These are phyloP conservation scores for Tapirus terrestris DNA, from an alignment of 2,113 vertebrate genomes.

Conservation along the genomic window DNA sequence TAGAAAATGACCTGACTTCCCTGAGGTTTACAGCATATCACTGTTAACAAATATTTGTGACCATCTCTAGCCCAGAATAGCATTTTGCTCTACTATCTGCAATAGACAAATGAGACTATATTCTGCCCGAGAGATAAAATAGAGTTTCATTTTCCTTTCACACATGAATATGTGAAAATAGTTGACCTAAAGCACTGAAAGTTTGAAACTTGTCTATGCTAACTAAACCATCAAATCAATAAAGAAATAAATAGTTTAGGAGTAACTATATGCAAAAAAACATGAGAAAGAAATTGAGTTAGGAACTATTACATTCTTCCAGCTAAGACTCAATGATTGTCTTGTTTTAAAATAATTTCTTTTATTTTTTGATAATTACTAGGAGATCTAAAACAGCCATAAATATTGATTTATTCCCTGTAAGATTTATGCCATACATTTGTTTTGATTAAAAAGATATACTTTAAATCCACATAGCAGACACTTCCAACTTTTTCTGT, in stretches of 20 bases:
- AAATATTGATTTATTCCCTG: neutral
- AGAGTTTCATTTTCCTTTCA: neutral
- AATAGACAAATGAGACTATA: neutral
- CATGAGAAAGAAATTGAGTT: neutral
- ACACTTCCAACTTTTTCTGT: neutral
- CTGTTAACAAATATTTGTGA: neutral
- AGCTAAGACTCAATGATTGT: neutral
- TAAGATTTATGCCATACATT: neutral
- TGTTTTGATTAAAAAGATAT: neutral
- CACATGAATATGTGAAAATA: neutral
- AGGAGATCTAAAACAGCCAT: neutral
- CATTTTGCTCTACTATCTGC: too few species aligned
- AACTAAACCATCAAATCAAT: neutral
- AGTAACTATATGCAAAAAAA: neutral
- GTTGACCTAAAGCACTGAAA: neutral
- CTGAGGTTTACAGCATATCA: too few species aligned
- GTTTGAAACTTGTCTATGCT: neutral
- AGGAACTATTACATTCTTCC: neutral
- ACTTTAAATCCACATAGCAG: neutral
- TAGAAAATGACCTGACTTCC: rapidly evolving
- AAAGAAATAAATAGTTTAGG: neutral
- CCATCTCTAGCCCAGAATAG: neutral
- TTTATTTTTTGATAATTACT: neutral
- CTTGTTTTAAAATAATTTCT: neutral
- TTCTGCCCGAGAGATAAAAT: neutral